Percentiles rank a stretch among this genome's conserved stretches.
phyloP scores from a whole-genome alignment of 2,888 invertebrate species.

The Conomelus anceps region DNA sequence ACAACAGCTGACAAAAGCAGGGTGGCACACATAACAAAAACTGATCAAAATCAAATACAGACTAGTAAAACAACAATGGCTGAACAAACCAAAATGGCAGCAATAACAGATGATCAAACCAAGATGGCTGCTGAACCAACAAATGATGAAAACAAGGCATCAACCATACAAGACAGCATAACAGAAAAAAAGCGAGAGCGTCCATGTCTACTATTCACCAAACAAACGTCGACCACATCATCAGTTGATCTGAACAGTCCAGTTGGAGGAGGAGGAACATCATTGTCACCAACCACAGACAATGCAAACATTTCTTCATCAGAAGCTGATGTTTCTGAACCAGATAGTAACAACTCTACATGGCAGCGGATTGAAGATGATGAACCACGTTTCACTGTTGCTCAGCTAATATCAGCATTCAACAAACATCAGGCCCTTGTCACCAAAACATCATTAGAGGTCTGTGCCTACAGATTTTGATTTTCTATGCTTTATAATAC shows the following conservation, averaged over 20 bases:
- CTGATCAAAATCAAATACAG: background rate
- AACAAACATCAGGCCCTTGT: constrained; percentile 47
- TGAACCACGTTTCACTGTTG: constrained; percentile 46
- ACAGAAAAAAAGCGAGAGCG: background rate
- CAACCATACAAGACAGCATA: background rate
- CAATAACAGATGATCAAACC: background rate
- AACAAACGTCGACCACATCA: background rate
- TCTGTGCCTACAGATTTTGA: background rate
- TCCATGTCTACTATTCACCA: background rate
- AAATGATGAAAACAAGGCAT: too few species aligned
- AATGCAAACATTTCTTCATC: constrained; percentile 22
- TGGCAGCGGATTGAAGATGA: constrained; percentile 2
- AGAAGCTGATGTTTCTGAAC: constrained; percentile 28
- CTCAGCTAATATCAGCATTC: constrained; percentile 46
- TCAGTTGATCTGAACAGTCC: background rate
- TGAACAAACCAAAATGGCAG: background rate
- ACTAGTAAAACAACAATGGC: too few species aligned
- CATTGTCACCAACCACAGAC: constrained; percentile 24
- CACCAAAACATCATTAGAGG: constrained; percentile 42
- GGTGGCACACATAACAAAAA: background rate
- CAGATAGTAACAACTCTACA: constrained; percentile 21
- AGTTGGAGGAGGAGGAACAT: background rate
- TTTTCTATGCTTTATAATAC: constrained; percentile 41
- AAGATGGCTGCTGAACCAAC: background rate
- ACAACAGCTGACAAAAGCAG: background rate